Conservation (phyloP, 2,113 vertebrate genomes). For the Chrysochloris asiatica region DNA sequence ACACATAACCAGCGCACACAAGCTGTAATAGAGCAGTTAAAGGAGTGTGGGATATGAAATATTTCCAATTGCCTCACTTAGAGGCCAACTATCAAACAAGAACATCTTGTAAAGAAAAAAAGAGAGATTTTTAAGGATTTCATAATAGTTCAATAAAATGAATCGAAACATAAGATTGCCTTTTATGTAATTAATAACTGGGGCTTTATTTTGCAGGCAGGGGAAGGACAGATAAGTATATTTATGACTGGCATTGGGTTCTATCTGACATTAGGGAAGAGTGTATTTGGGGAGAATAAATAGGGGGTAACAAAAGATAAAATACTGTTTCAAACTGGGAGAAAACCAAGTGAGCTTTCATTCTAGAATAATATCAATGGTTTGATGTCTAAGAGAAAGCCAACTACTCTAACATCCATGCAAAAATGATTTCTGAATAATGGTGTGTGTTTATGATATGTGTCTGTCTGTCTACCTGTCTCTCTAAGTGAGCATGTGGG, state of each 20-base stretch:
- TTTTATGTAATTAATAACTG: neutral
- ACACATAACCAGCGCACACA: slow-evolving; percentile 54
- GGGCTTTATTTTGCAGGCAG: neutral
- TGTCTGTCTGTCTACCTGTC: neutral
- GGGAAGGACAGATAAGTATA: neutral
- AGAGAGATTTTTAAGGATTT: neutral
- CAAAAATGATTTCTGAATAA: neutral
- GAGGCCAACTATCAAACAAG: slow-evolving; percentile 19
- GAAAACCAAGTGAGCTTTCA: neutral
- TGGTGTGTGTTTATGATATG: neutral
- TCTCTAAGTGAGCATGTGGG: neutral
- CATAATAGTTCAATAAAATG: neutral
- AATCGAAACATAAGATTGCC: neutral
- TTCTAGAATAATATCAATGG: neutral
- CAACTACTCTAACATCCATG: neutral
- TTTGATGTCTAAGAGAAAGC: neutral
- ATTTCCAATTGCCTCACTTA: slow-evolving; percentile 10
- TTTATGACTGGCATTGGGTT: neutral
- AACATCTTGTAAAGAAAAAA: neutral
- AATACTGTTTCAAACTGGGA: neutral
- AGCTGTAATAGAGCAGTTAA: neutral
- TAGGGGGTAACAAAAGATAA: neutral
- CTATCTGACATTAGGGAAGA: neutral
- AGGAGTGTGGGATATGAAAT: slow-evolving; percentile 45
- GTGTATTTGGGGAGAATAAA: neutral